Evolutionary conservation across 2,888 invertebrate genomes (phyloP), one percentile per base, ranked within the genome.

Genomic region (Branchipolynoe longqiensis): DNA sequence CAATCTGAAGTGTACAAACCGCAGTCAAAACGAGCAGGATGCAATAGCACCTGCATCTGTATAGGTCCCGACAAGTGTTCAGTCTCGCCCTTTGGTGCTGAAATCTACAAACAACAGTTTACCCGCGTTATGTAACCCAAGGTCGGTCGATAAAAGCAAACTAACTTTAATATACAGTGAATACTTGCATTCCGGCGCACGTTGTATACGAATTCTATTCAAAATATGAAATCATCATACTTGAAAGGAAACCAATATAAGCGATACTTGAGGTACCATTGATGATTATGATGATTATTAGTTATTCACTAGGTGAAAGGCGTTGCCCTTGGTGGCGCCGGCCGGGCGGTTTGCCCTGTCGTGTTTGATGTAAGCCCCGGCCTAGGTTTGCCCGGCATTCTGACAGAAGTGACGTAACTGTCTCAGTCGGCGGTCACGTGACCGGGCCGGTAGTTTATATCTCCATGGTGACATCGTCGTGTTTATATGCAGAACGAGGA

Each of bases 31-130:
- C 4, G 14, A 18, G 31, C 12, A 48, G 38, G 25, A 3, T 36
- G 6, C 40, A 33, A 12, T 1, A 40, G 73, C 25, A 73, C 36
- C 33, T 28, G 18, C 40, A 41, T 41, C 25, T 25, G 6, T 25
- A 1, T 73, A 73, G 38, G 41, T 73, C 38, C 73, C 73, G 38
- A 73, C 22, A 73, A 73, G 73, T 2, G 22, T 33, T n/a, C 28
- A 73, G 38, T 73, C 73, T 73, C 73, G 73, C 73, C 73, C 33
- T 73, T 41, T 73, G 73, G 73, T 73, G 73, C 73, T 73, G 73
- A 73, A 73, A 41, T 6, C 38, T 6, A 73, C 62, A 62, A 14
- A 62, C 12, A n/a, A n/a, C n/a, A n/a, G n/a, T n/a, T n/a, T n/a
- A n/a, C n/a, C n/a, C n/a, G n/a, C n/a, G n/a, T n/a, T n/a, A n/a